Evolutionary conservation across 2,888 invertebrate genomes (phyloP).

Genomic region (Drosophila percnosoma): DNA sequence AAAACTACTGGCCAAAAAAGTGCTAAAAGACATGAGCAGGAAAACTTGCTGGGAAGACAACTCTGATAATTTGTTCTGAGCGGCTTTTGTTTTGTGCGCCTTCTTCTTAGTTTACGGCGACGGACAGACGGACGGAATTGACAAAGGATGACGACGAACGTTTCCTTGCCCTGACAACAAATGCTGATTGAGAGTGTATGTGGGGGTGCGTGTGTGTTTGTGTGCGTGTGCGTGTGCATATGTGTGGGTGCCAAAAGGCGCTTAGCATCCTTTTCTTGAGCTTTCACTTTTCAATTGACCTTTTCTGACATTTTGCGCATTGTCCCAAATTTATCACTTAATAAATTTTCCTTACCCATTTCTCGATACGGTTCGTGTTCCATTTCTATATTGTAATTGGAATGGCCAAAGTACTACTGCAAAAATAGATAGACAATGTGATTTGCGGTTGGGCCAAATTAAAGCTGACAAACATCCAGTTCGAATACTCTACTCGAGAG

Average conservation of each 20-base stretch:
- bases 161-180: conserved; percentile 47
- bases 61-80: conserved; percentile 77
- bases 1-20: conserved; percentile 21
- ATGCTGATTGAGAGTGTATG: conserved; percentile 56
- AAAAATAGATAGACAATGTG: conserved; percentile 33
- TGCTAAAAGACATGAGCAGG: conserved; percentile 3
- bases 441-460: conserved; percentile 54
- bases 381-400: conserved; percentile 64
- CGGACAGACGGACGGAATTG: conserved; percentile 33
- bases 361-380: conserved; percentile 20
- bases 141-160: conserved; percentile 59
- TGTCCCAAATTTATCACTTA: conserved; percentile 75
- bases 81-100: conserved; percentile 77
- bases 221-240: conserved; percentile 13
- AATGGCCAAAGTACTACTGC: conserved; percentile 43
- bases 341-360: conserved; percentile 57
- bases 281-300: conserved; percentile 78
- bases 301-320: conserved; percentile 72
- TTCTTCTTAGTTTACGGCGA: conserved; percentile 46
- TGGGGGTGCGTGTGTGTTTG: not conserved
- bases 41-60: conserved; percentile 69
- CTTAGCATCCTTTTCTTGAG: conserved; percentile 70
- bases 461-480: conserved; percentile 31
- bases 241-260: conserved; percentile 65
- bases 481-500: not conserved